phyloP scores from a whole-genome alignment of 2,797 vertebrate genomes.

The Sebastiscus tertius region DNA sequence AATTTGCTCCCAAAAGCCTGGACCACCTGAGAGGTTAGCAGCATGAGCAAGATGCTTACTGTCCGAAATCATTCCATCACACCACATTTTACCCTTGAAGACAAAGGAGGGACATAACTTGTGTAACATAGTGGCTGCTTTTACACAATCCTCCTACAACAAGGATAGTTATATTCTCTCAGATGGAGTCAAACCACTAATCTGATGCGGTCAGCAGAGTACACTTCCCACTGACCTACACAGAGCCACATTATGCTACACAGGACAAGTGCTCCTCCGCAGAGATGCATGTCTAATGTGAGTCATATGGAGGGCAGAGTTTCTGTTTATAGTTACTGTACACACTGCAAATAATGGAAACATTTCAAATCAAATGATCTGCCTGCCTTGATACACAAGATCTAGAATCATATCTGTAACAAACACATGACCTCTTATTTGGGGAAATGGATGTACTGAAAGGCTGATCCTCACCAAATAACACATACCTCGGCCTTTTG shows the following conservation, averaged over 20 bases:
- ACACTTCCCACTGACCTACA: neutral
- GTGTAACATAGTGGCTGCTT: neutral
- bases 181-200: slow-evolving; percentile 1
- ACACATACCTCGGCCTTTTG: neutral
- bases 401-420: neutral
- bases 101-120: neutral
- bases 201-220: neutral
- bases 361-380: neutral
- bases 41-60: slow-evolving; percentile 5
- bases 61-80: slow-evolving; percentile 13
- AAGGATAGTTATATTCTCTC: neutral
- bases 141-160: neutral
- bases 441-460: neutral
- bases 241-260: neutral
- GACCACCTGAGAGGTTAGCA: slow-evolving; percentile 14
- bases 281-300: neutral
- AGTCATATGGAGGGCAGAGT: slow-evolving; percentile 16
- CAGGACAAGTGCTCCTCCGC: neutral
- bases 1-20: slow-evolving; percentile 3
- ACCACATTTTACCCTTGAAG: neutral
- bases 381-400: neutral
- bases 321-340: neutral
- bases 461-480: neutral
- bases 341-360: neutral
- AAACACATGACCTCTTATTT: neutral